These are phyloP conservation scores for Neodiprion pinetum DNA, from an alignment of 1,140 invertebrate species.

Conservation along the genomic window DNA sequence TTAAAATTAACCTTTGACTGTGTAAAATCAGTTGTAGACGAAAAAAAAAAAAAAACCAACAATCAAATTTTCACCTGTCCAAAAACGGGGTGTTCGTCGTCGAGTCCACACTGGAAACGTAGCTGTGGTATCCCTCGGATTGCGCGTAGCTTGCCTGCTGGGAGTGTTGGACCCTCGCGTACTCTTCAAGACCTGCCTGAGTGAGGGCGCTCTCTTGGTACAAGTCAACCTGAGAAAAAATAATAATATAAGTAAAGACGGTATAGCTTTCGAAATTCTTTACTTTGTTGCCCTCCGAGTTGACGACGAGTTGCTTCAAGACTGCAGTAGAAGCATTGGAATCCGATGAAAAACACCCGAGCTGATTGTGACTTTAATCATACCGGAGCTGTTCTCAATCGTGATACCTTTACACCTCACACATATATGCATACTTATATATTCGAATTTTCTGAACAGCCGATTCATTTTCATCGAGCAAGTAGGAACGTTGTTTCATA, in stretches of 20 bases:
- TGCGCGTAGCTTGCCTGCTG: conserved; percentile 81
- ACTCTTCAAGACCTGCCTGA: conserved; percentile 75
- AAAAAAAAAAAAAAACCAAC: neutral
- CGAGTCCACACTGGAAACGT: conserved; percentile 81
- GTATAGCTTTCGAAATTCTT: conserved; percentile 2
- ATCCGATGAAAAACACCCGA: too few relatives aligned
- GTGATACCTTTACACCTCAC: too few relatives aligned
- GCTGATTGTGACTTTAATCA: too few relatives aligned
- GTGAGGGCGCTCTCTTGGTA: conserved; percentile 61
- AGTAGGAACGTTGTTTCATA: too few relatives aligned
- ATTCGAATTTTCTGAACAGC: too few relatives aligned
- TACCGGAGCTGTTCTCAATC: too few relatives aligned
- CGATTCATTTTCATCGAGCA: too few relatives aligned
- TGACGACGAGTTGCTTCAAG: neutral
- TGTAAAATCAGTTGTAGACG: too few relatives aligned
- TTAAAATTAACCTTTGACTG: too few relatives aligned
- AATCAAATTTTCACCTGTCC: conserved; percentile 65
- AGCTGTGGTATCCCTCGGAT: conserved; percentile 83
- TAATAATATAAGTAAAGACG: neutral
- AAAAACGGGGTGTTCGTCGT: conserved; percentile 80
- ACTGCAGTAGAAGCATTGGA: neutral
- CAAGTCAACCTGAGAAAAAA: conserved; percentile 48
- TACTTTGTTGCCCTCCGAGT: neutral
- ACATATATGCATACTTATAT: too few relatives aligned
- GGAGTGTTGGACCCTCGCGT: conserved; percentile 74